Percentiles rank a stretch among this genome's conserved stretches.
Conservation (phyloP, 64 coral and sea anemone genomes). For the Stichodactyla helianthus region DNA sequence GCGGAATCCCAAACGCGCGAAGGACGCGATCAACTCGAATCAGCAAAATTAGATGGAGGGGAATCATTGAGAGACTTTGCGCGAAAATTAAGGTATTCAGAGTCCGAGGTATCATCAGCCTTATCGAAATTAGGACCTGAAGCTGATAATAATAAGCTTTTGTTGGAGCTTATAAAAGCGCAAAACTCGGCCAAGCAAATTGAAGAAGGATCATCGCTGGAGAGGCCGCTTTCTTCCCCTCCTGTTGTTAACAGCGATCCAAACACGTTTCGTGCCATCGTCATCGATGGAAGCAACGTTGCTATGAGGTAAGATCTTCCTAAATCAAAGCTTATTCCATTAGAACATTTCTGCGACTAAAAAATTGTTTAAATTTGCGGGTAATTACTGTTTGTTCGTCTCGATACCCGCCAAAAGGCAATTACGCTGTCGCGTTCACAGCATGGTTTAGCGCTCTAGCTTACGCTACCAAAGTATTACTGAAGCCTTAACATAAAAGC, state of each 20-base stretch:
- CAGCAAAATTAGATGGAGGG: not conserved
- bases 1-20: not conserved
- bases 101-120: constrained; percentile 45
- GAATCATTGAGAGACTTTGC: constrained; percentile 68
- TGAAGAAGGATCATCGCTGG: constrained; percentile 66
- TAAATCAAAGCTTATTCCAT: not conserved
- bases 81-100: constrained; percentile 60
- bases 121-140: constrained; percentile 78
- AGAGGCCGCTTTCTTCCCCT: constrained; percentile 7
- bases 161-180: constrained; percentile 73
- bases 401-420: constrained; percentile 3
- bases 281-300: constrained; percentile 91
- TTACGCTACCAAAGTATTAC: not conserved
- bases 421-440: not conserved
- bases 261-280: constrained; percentile 60
- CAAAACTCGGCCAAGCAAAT: constrained; percentile 75
- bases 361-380: not conserved
- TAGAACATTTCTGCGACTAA: not conserved
- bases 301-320: constrained; percentile 68
- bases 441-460: not conserved
- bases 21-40: not conserved
- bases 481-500: not conserved
- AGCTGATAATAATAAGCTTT: constrained; percentile 64
- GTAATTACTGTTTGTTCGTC: not conserved
- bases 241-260: constrained; percentile 30